Evolutionary conservation across 1,140 invertebrate genomes (phyloP), one percentile per base, ranked within the genome.

Genomic region (Tetramorium parvispinum): DNA sequence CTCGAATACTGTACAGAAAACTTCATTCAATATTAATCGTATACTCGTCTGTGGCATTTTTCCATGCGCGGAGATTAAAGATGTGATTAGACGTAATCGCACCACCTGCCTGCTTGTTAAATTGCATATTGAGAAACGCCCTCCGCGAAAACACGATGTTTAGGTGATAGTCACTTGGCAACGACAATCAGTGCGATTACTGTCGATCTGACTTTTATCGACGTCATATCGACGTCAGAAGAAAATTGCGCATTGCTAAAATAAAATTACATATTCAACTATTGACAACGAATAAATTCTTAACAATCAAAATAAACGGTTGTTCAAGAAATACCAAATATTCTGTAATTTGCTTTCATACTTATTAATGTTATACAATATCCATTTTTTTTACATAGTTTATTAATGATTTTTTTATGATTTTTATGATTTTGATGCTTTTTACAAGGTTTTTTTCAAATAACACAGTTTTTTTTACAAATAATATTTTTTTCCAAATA

Each of bases 81-180:
- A 37, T 32, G 32, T 63, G n/a, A 81, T 66, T 68, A 68, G 59
- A 79, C 24, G 13, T 78, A 81, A 68, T 81, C 77, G 10, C 57
- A 24, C 24, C 32, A 49, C 40, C 8, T 63, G 77, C 68, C 27
- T 21, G 8, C 2, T 53, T 37, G 27, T 43, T 61, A 81, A 43
- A 53, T 81, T 37, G 11, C 40, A 21, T 37, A 8, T 55, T 3
- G 13, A 78, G 10, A 59, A 51, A 51, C 11, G 76, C 71, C 46
- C 65, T 27, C 16, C 37, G 24, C 37, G 46, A 53, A 37, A 86
- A 49, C 61, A 51, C 53, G 78, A 59, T 93, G 90, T 92, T 93
- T 93, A 91, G 90, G 85, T 85, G 77, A 87, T 87, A 87, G 88
- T 92, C 88, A 92, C 90, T 87, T 91, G 87, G 91, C 91, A 92